phyloP scores from a whole-genome alignment of 1,140 invertebrate species.

The Mizuhopecten yessoensis region DNA sequence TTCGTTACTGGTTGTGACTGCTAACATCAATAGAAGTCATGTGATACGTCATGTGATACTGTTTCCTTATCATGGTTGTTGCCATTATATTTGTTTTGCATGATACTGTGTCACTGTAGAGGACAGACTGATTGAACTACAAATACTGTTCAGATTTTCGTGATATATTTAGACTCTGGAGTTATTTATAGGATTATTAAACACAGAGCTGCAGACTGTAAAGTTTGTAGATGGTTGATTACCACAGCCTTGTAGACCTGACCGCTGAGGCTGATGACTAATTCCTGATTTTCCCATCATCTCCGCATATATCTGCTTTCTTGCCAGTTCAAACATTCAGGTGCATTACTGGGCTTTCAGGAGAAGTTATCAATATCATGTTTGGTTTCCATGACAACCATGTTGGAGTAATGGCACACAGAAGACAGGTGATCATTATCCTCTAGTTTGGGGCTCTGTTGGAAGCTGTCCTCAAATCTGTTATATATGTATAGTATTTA shows the following conservation, averaged over 20 bases:
- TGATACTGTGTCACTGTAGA: too few relatives aligned
- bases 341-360: neutral
- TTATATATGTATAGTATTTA: too few relatives aligned
- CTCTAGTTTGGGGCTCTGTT: neutral
- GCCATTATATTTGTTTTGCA: too few relatives aligned
- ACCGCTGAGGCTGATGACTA: neutral
- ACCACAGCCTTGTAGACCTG: neutral
- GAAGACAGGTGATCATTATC: neutral
- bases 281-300: slow-evolving; percentile 14
- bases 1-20: too few relatives aligned
- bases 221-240: neutral
- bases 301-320: slow-evolving; percentile 1
- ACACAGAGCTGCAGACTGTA: neutral
- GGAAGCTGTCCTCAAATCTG: neutral
- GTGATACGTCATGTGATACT: too few relatives aligned
- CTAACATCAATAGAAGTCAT: too few relatives aligned
- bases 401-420: neutral
- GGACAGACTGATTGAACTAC: too few relatives aligned
- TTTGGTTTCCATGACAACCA: neutral
- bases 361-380: slow-evolving; percentile 13
- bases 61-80: too few relatives aligned
- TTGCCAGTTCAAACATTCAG: slow-evolving; percentile 2
- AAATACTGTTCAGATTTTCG: too few relatives aligned
- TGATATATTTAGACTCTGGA: too few relatives aligned
- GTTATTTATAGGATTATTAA: neutral